A percentile compares a stretch with the other conserved stretches of the same genome.
Evolutionary conservation across 2,888 invertebrate species (phyloP).

Genomic region (Peribatodes rhomboidaria): DNA sequence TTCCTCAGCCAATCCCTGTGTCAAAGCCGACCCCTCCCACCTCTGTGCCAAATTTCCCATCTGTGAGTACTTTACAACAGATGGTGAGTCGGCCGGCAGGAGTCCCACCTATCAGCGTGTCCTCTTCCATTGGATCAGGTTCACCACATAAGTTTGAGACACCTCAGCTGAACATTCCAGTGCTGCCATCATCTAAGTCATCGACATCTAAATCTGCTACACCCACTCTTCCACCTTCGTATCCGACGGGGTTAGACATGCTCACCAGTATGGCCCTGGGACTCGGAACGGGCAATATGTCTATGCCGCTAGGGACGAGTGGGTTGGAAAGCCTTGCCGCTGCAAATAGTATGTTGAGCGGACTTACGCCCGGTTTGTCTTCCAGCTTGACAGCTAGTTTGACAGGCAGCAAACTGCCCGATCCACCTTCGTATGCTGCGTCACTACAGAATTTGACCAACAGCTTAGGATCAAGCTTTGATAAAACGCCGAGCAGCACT

Average conservation of each 20-base stretch:
- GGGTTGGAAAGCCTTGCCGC: slow-evolving; percentile 82
- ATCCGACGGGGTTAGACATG: slow-evolving; percentile 82
- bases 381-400: slow-evolving; percentile 78
- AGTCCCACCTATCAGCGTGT: slow-evolving; percentile 81
- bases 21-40: slow-evolving; percentile 75
- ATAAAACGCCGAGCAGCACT: slow-evolving; percentile 80
- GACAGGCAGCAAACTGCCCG: slow-evolving; percentile 75
- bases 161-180: slow-evolving; percentile 87
- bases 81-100: slow-evolving; percentile 84
- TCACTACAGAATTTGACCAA: slow-evolving; percentile 78
- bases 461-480: slow-evolving; percentile 71
- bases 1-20: slow-evolving; percentile 84
- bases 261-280: slow-evolving; percentile 84
- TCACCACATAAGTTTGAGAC: slow-evolving; percentile 86
- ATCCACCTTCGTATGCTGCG: slow-evolving; percentile 81
- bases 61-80: slow-evolving; percentile 81
- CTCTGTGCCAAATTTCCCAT: slow-evolving; percentile 78
- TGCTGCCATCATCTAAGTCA: slow-evolving; percentile 86
- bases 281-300: slow-evolving; percentile 76
- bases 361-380: slow-evolving; percentile 75
- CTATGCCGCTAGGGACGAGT: slow-evolving; percentile 74
- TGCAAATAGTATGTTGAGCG: slow-evolving; percentile 80
- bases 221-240: slow-evolving; percentile 81
- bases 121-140: slow-evolving; percentile 76
- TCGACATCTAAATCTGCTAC: slow-evolving; percentile 84